Percentiles rank a stretch among this genome's conserved stretches.
These are phyloP conservation scores for Phaedon cochleariae DNA, from an alignment of 2,888 invertebrate species.

Conservation along the genomic window DNA sequence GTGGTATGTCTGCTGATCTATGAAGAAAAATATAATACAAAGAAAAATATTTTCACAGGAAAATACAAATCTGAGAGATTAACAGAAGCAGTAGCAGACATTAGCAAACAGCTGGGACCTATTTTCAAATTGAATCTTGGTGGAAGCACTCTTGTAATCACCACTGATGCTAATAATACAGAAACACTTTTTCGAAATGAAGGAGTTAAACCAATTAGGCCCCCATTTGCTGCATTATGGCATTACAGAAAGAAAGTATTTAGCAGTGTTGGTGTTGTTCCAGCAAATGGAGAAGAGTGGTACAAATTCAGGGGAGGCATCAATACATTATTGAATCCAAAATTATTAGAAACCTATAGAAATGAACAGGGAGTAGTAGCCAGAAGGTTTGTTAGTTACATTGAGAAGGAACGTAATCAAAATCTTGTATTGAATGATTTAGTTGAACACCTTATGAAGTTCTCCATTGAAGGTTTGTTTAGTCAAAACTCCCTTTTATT, in stretches of 20 bases:
- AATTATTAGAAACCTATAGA: conserved; percentile 61
- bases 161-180: conserved; percentile 65
- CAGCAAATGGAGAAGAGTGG: conserved; percentile 70
- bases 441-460: conserved; percentile 57
- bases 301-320: conserved; percentile 64
- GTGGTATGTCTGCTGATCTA: conserved; percentile 50
- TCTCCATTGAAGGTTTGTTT: conserved; percentile 60
- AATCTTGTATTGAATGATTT: conserved; percentile 56
- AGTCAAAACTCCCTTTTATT: too few species aligned
- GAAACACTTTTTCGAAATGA: conserved; percentile 63
- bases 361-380: conserved; percentile 60
- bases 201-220: conserved; percentile 64
- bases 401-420: conserved; percentile 51
- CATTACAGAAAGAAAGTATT: conserved; percentile 61
- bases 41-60: conserved; percentile 49
- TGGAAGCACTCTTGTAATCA: conserved; percentile 61
- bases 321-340: conserved; percentile 63
- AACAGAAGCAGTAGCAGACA: conserved; percentile 61
- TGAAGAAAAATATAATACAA: too few species aligned
- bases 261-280: conserved; percentile 65
- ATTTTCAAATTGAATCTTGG: conserved; percentile 62
- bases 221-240: conserved; percentile 65
- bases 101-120: conserved; percentile 62
- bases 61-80: conserved; percentile 57
- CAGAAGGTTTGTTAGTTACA: conserved; percentile 60